phyloP scores from a whole-genome alignment of 2,888 invertebrate species.

The Trichogramma dendrolimi region DNA sequence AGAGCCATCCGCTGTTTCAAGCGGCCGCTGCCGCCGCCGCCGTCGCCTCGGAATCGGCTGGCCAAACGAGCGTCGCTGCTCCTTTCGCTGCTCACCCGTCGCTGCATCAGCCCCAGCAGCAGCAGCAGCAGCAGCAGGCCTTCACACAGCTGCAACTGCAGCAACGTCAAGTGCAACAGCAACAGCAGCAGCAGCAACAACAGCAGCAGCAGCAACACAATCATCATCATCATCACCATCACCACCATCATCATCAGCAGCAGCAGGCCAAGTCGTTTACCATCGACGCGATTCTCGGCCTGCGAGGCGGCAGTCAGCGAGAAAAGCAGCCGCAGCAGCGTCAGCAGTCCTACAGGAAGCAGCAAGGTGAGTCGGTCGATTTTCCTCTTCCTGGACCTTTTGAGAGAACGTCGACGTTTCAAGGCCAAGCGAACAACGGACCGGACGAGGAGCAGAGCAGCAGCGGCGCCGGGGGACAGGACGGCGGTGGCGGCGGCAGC shows the following conservation, averaged over 20 bases:
- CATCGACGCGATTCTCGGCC: constrained; percentile 80
- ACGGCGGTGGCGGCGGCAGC: not conserved
- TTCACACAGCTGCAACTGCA: constrained; percentile 31
- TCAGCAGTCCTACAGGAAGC: constrained; percentile 43
- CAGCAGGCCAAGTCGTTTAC: constrained; percentile 72
- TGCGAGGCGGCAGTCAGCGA: constrained; percentile 54
- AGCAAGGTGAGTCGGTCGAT: constrained; percentile 33
- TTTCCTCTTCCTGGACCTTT: not conserved
- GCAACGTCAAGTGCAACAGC: constrained; percentile 29
- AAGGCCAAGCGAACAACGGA: constrained; percentile 17
- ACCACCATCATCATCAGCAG: constrained; percentile 41
- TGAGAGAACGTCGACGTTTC: not conserved
- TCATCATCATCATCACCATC: constrained; percentile 36
- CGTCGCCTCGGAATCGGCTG: constrained; percentile 24
- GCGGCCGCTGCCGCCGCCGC: constrained; percentile 29
- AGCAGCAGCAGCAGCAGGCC: constrained; percentile 29
- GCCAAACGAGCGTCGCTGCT: constrained; percentile 17
- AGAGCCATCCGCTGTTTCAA: constrained; percentile 28
- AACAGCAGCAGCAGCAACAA: constrained; percentile 41
- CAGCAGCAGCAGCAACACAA: constrained; percentile 36
- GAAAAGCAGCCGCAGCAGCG: constrained; percentile 45
- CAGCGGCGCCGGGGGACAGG: not conserved
- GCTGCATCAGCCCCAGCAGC: constrained; percentile 32
- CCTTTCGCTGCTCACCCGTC: constrained; percentile 20
- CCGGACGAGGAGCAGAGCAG: constrained; percentile 16